phyloP scores from a whole-genome alignment of 2,888 invertebrate genomes.

The Nesidiocoris tenuis region DNA sequence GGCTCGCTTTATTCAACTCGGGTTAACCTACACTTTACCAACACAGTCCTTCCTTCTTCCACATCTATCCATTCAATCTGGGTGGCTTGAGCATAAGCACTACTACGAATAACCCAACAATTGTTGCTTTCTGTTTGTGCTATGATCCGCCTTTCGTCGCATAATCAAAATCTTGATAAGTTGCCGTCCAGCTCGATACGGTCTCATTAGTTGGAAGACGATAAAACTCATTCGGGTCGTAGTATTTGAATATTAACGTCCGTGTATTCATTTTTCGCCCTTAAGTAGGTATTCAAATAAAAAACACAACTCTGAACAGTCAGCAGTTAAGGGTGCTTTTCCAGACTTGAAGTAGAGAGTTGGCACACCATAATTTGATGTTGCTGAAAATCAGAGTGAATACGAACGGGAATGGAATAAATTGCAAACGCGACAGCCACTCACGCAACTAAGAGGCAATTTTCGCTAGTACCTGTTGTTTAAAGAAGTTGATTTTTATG shows the following conservation, averaged over 20 bases:
- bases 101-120: neutral
- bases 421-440: too few relatives aligned
- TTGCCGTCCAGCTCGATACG: neutral
- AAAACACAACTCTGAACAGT: neutral
- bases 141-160: neutral
- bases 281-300: neutral
- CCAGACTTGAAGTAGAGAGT: neutral
- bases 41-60: neutral
- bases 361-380: neutral
- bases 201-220: neutral
- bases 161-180: neutral
- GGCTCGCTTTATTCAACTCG: neutral
- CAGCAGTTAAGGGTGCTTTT: neutral
- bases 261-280: neutral
- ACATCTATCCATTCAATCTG: too few relatives aligned
- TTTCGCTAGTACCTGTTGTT: too few relatives aligned
- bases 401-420: too few relatives aligned
- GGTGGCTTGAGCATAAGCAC: neutral
- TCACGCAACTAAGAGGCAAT: too few relatives aligned
- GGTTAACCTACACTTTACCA: conserved; percentile 17
- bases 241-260: neutral
- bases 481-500: too few relatives aligned
- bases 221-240: neutral
- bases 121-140: neutral
- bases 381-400: neutral